A percentile compares a stretch with the other conserved stretches of the same genome.
These are phyloP conservation scores for Hanleya hanleyi DNA, from an alignment of 2,888 invertebrate species.

Conservation along the genomic window DNA sequence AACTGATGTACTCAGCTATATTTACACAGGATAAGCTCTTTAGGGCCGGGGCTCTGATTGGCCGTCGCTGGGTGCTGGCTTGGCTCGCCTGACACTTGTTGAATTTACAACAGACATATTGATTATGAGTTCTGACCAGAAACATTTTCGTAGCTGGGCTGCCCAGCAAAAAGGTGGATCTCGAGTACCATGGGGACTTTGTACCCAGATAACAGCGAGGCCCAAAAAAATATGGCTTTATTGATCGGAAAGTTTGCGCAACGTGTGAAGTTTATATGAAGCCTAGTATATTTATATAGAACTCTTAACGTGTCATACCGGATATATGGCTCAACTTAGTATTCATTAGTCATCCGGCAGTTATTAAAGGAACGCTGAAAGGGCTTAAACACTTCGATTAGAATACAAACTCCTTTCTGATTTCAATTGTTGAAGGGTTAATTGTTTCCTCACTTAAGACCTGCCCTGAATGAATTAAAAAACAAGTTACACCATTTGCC, in stretches of 20 bases:
- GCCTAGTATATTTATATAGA: no score
- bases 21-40: not conserved
- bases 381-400: no score
- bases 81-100: constrained; percentile 2
- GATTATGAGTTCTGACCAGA: not conserved
- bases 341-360: no score
- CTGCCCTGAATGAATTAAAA: no score
- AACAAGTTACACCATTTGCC: no score
- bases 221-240: not conserved
- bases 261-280: not conserved
- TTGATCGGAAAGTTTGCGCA: constrained; percentile 5
- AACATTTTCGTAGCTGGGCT: not conserved
- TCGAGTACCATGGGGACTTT: no score
- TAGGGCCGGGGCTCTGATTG: not conserved
- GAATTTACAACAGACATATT: constrained; percentile 1
- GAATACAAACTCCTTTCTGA: no score
- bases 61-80: not conserved
- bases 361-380: no score
- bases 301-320: no score
- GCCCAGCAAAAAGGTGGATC: not conserved
- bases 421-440: no score
- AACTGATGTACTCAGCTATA: not conserved
- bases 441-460: no score
- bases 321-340: no score
- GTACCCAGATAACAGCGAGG: not conserved